These are phyloP conservation scores for Thera obeliscata DNA, from an alignment of 2,888 invertebrate species.

Conservation along the genomic window DNA sequence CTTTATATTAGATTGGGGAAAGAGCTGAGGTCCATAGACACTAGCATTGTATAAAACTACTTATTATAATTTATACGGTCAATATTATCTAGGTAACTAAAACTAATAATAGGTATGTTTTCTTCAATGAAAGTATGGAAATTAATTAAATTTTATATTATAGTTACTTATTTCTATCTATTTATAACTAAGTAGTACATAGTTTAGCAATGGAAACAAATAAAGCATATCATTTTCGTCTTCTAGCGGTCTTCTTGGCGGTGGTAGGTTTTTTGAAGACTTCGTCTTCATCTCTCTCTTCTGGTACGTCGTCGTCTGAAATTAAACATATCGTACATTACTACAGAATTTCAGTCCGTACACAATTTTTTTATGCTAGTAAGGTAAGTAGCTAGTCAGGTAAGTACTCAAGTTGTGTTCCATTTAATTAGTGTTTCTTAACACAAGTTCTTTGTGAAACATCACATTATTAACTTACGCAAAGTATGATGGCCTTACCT, in stretches of 20 bases:
- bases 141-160: not conserved
- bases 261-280: slow-evolving; percentile 78
- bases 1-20: too few species aligned
- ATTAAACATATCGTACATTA: not conserved
- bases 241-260: slow-evolving; percentile 66
- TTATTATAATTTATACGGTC: too few species aligned
- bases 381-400: too few species aligned
- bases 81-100: too few species aligned
- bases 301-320: slow-evolving; percentile 69
- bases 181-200: not conserved
- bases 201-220: not conserved
- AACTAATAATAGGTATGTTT: too few species aligned
- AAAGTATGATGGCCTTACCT: slow-evolving; percentile 52
- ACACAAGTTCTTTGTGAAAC: not conserved
- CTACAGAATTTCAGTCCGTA: too few species aligned
- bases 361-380: too few species aligned
- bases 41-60: too few species aligned
- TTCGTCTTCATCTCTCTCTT: slow-evolving; percentile 66
- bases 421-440: too few species aligned
- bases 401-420: too few species aligned
- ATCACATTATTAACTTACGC: too few species aligned
- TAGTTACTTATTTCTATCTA: not conserved
- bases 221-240: slow-evolving; percentile 57
- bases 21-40: too few species aligned
- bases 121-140: not conserved